These are phyloP conservation scores for Lottia scabra DNA, from an alignment of 2,888 invertebrate genomes.

Conservation along the genomic window DNA sequence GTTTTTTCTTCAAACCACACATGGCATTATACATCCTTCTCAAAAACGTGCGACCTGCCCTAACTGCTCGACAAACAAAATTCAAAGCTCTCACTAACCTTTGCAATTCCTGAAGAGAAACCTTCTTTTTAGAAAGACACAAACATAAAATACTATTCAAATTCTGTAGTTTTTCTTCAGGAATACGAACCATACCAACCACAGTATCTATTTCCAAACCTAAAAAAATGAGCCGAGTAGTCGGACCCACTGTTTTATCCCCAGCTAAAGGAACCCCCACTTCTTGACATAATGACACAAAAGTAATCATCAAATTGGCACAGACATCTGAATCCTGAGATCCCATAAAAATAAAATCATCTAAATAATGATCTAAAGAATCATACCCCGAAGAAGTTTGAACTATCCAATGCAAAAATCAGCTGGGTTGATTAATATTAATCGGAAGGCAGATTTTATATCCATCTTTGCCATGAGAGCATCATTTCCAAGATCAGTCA, in stretches of 20 bases:
- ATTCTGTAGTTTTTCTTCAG: neutral
- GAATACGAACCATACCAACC: neutral
- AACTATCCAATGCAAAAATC: neutral
- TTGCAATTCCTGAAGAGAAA: neutral
- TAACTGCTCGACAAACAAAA: neutral
- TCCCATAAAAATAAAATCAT: slow-evolving; percentile 2
- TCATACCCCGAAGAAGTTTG: neutral
- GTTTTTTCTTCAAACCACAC: neutral
- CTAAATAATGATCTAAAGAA: slow-evolving; percentile 1
- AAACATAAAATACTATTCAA: neutral
- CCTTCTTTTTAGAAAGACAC: neutral
- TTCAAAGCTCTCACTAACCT: neutral
- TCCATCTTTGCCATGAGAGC: neutral
- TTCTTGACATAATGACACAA: neutral
- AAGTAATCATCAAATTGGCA: neutral
- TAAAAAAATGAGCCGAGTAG: neutral
- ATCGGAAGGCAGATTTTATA: neutral
- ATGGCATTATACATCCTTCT: neutral
- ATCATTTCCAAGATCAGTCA: neutral
- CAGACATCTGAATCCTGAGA: neutral
- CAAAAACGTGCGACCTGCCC: neutral
- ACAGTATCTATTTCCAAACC: neutral
- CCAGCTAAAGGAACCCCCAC: neutral
- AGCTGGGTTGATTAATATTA: neutral
- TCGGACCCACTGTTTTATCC: neutral